These are phyloP conservation scores for Lophius americanus DNA, from an alignment of 2,797 vertebrate genomes.

Conservation along the genomic window DNA sequence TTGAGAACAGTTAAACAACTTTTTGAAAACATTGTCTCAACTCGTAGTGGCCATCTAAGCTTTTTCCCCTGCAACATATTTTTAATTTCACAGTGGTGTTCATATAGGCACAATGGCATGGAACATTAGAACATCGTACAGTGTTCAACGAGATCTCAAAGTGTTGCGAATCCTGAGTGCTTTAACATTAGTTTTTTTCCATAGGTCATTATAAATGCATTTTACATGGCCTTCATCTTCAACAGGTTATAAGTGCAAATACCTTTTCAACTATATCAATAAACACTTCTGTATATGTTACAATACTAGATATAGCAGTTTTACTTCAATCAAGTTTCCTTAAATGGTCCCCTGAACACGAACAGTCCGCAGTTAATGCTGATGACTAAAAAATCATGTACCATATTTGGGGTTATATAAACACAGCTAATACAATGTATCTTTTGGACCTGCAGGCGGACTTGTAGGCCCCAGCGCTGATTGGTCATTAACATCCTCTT, in stretches of 20 bases:
- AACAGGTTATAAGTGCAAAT: conserved; percentile 33
- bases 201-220: conserved; percentile 22
- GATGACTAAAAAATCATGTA: conserved; percentile 27
- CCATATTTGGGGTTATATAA: conserved; percentile 25
- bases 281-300: not conserved
- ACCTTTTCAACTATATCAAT: conserved; percentile 16
- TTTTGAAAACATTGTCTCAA: not conserved
- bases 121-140: conserved; percentile 15
- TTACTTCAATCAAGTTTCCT: conserved; percentile 1
- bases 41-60: conserved; percentile 35
- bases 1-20: conserved; percentile 10
- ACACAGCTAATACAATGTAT: conserved; percentile 60
- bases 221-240: conserved; percentile 22
- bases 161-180: conserved; percentile 48
- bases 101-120: conserved; percentile 42
- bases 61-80: conserved; percentile 15
- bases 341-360: too few relatives aligned
- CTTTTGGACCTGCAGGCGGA: conserved; percentile 28
- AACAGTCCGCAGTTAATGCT: conserved; percentile 9
- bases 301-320: conserved; percentile 1
- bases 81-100: conserved; percentile 43
- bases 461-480: conserved; percentile 43
- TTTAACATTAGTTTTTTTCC: conserved; percentile 12
- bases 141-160: conserved; percentile 13
- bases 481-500: conserved; percentile 30